Evolutionary conservation across 2,113 vertebrate species (phyloP).

Genomic region (Salvator merianae): DNA sequence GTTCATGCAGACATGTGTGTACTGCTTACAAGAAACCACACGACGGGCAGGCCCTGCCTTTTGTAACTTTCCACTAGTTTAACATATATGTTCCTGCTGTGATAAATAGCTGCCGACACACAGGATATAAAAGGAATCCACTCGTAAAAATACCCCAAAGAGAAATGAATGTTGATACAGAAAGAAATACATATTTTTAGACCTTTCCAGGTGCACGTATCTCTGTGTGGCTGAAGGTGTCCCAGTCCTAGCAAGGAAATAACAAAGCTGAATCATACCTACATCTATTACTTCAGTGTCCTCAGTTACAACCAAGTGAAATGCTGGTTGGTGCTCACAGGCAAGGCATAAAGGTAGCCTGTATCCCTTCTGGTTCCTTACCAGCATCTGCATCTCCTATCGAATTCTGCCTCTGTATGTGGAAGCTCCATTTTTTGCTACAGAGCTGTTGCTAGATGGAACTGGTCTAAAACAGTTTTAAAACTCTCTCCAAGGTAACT

Average conservation of each 20-base stretch:
- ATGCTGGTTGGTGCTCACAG: background rate
- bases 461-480: too few relatives aligned
- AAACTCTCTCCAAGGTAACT: background rate
- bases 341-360: background rate
- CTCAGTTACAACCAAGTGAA: background rate
- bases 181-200: slow-evolving; percentile 1
- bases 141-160: background rate
- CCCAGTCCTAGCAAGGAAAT: background rate
- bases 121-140: background rate
- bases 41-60: background rate
- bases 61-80: background rate
- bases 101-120: slow-evolving; percentile 8
- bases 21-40: background rate
- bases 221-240: background rate
- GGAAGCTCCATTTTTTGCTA: background rate
- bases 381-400: background rate
- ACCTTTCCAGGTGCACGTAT: background rate
- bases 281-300: too few relatives aligned
- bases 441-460: too few relatives aligned
- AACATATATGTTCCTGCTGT: background rate
- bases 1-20: too few relatives aligned
- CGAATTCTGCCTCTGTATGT: background rate
- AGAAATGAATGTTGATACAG: background rate
- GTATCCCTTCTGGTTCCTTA: background rate
- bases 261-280: background rate